These are phyloP conservation scores for Glaucidium brasilianum DNA, from an alignment of 2,113 vertebrate species.

Conservation along the genomic window DNA sequence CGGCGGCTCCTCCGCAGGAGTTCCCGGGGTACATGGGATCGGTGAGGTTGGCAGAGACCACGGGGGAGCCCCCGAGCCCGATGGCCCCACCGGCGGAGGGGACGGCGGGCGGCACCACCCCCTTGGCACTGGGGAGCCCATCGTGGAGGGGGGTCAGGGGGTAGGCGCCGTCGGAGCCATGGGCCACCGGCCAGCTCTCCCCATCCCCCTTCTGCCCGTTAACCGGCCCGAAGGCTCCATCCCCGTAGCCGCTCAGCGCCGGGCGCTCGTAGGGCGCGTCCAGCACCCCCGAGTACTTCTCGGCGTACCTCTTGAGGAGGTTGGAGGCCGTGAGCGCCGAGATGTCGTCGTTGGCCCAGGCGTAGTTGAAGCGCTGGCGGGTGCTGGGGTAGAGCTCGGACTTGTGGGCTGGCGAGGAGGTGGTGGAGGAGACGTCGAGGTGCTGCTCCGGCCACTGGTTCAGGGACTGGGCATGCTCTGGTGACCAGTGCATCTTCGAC, in stretches of 20 bases:
- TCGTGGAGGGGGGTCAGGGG: constrained; percentile 83
- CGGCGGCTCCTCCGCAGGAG: constrained; percentile 63
- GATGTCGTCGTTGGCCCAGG: constrained; percentile 98
- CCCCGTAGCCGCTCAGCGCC: constrained; percentile 75
- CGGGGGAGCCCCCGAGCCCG: constrained; percentile 76
- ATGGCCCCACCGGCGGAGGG: constrained; percentile 67
- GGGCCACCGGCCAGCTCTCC: constrained; percentile 85
- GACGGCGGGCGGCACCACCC: neutral
- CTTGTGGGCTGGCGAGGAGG: constrained; percentile 94
- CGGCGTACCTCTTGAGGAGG: constrained; percentile 94
- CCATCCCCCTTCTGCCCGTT: constrained; percentile 87
- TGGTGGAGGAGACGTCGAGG: constrained; percentile 96
- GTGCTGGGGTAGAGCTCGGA: constrained; percentile 83
- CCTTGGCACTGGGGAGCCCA: constrained; percentile 80
- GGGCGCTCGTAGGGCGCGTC: constrained; percentile 90
- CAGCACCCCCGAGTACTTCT: constrained; percentile 92
- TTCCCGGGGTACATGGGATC: constrained; percentile 85
- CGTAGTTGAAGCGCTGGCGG: constrained; percentile 87
- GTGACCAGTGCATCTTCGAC: constrained; percentile 99
- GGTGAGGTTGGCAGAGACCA: constrained; percentile 79
- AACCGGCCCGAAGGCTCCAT: constrained; percentile 81
- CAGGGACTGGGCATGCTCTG: constrained; percentile 97
- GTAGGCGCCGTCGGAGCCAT: constrained; percentile 81
- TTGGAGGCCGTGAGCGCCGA: constrained; percentile 95
- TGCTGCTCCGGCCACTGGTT: constrained; percentile 99